Evolutionary conservation across 2,113 vertebrate species (phyloP).

Genomic region (Dipodomys stephensi): DNA sequence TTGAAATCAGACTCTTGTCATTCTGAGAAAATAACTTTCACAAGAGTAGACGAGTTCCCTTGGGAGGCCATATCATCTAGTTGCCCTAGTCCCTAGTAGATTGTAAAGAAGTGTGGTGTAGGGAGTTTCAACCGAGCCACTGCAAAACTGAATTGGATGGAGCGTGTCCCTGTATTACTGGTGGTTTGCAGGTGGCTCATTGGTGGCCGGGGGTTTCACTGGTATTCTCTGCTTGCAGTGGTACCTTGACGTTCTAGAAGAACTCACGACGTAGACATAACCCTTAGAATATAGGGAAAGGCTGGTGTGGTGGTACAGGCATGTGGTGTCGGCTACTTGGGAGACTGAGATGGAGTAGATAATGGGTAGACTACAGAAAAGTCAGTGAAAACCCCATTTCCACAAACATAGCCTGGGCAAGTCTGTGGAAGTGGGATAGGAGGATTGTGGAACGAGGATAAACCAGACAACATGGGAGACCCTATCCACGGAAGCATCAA

Average conservation of each 20-base stretch:
- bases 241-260: not conserved
- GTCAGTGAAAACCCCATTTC: no score
- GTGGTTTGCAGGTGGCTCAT: not conserved
- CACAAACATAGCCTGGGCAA: no score
- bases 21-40: not conserved
- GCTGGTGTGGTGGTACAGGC: no score
- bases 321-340: no score
- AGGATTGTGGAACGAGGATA: no score
- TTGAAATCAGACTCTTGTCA: not conserved
- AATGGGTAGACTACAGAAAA: no score
- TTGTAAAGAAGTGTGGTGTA: no score
- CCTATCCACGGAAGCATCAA: no score
- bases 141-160: not conserved
- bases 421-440: no score
- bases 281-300: not conserved
- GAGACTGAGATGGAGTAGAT: no score
- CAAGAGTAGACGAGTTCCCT: not conserved
- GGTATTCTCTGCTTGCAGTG: not conserved
- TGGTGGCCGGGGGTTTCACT: not conserved
- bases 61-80: not conserved
- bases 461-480: no score
- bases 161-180: not conserved
- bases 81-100: not conserved
- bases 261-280: not conserved
- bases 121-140: rapidly evolving